Conservation (phyloP, 1,140 invertebrate species). For the Episyrphus balteatus region DNA sequence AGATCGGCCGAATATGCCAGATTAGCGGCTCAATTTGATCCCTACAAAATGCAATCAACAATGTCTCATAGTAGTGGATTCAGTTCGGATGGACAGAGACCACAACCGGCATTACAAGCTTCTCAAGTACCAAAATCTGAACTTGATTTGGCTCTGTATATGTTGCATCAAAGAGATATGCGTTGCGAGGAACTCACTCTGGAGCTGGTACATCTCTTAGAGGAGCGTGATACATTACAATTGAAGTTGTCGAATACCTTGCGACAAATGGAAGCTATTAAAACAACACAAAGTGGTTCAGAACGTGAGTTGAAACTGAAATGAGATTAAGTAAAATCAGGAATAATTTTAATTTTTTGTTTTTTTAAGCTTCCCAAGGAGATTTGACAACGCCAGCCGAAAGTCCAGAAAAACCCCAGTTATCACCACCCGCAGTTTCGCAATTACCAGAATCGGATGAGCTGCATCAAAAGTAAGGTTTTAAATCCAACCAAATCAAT, state of each 20-base stretch:
- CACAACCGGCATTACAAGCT: neutral
- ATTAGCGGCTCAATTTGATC: constrained; percentile 35
- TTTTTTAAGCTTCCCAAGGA: constrained; percentile 2
- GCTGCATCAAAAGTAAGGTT: constrained; percentile 26
- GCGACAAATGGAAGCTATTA: constrained; percentile 53
- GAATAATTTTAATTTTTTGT: neutral
- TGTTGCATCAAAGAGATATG: constrained; percentile 77
- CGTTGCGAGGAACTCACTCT: constrained; percentile 79
- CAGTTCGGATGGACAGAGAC: constrained; percentile 12
- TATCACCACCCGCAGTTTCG: constrained; percentile 6
- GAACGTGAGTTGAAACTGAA: constrained; percentile 9
- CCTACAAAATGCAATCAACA: constrained; percentile 26
- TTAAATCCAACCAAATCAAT: neutral
- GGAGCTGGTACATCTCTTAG: constrained; percentile 69
- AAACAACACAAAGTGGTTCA: constrained; percentile 14
- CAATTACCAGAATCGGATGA: constrained; percentile 13
- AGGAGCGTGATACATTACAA: constrained; percentile 75
- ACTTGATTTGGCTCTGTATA: constrained; percentile 70
- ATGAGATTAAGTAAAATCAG: neutral
- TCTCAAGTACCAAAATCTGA: constrained; percentile 45
- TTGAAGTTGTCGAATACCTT: constrained; percentile 68
- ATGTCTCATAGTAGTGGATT: constrained; percentile 5
- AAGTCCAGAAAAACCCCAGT: neutral
- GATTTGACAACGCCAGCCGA: neutral
- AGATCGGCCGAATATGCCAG: constrained; percentile 36